Evolutionary conservation across 1,140 invertebrate genomes (phyloP).

Genomic region (Asbolus verrucosus): DNA sequence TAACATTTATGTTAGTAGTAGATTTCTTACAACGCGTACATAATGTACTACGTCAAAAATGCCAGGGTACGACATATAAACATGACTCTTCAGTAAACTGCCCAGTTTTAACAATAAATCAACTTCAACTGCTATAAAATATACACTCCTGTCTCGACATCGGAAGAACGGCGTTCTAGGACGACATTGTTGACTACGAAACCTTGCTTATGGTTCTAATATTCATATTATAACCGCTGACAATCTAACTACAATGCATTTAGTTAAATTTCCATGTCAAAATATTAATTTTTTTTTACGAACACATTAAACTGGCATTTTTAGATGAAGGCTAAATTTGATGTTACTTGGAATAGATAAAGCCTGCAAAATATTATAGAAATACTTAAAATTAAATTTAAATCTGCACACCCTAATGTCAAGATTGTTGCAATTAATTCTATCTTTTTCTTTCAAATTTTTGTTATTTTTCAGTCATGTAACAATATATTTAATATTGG

Average conservation of each 20-base stretch:
- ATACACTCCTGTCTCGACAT: too few relatives aligned
- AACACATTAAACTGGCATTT: slow-evolving; percentile 43
- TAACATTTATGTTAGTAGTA: slow-evolving; percentile 31
- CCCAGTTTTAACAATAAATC: too few relatives aligned
- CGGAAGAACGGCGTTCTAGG: too few relatives aligned
- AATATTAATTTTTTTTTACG: not conserved
- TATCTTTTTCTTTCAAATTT: too few relatives aligned
- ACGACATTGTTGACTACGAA: not conserved
- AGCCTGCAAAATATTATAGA: slow-evolving; percentile 10
- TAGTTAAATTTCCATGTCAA: slow-evolving; percentile 28
- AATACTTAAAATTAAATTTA: not conserved
- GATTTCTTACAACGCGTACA: slow-evolving; percentile 40
- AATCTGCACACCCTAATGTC: not conserved
- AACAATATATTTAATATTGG: too few relatives aligned
- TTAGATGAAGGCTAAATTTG: slow-evolving; percentile 36
- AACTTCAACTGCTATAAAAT: too few relatives aligned
- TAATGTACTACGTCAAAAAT: slow-evolving; percentile 27
- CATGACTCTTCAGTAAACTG: too few relatives aligned
- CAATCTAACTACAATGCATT: slow-evolving; percentile 40
- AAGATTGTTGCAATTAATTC: too few relatives aligned
- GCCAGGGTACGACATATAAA: too few relatives aligned
- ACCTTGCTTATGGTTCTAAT: not conserved
- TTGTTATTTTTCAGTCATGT: too few relatives aligned
- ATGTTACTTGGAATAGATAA: slow-evolving; percentile 24
- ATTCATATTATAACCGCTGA: slow-evolving; percentile 9